Evolutionary conservation across 2,888 invertebrate genomes (phyloP).

Genomic region (Zootermopsis nevadensis): DNA sequence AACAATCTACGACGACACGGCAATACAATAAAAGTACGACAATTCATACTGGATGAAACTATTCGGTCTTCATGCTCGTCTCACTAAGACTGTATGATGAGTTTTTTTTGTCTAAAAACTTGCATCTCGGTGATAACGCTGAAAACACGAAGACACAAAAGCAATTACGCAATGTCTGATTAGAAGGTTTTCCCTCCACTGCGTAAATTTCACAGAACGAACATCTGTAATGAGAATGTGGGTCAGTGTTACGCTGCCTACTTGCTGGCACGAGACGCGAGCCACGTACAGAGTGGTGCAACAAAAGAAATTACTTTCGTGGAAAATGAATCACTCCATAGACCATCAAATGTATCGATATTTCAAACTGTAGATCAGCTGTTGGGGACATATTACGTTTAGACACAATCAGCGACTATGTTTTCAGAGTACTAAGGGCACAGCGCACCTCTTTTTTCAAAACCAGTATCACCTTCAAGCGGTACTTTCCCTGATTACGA

Average conservation of each 20-base stretch:
- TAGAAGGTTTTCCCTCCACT: neutral
- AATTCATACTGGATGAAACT: neutral
- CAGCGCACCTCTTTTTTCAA: too few species aligned
- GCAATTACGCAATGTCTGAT: neutral
- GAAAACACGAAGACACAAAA: neutral
- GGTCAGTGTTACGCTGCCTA: slow-evolving; percentile 43
- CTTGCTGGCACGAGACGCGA: slow-evolving; percentile 29
- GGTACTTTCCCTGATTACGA: too few species aligned
- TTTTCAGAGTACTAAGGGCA: too few species aligned
- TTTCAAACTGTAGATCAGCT: neutral
- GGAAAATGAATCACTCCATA: neutral
- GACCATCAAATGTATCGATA: neutral
- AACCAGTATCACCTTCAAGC: too few species aligned
- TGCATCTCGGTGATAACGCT: neutral
- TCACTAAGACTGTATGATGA: neutral
- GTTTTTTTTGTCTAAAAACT: neutral
- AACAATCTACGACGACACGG: neutral
- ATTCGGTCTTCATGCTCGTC: neutral
- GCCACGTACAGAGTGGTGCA: neutral
- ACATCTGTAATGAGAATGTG: slow-evolving; percentile 40
- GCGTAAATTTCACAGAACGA: neutral
- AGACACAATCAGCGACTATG: too few species aligned
- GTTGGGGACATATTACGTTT: too few species aligned
- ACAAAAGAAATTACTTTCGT: neutral
- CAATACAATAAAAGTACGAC: neutral